Percentiles rank a stretch among this genome's conserved stretches.
Conservation (phyloP, 2,797 vertebrate species). For the Pangasius krempfi region DNA sequence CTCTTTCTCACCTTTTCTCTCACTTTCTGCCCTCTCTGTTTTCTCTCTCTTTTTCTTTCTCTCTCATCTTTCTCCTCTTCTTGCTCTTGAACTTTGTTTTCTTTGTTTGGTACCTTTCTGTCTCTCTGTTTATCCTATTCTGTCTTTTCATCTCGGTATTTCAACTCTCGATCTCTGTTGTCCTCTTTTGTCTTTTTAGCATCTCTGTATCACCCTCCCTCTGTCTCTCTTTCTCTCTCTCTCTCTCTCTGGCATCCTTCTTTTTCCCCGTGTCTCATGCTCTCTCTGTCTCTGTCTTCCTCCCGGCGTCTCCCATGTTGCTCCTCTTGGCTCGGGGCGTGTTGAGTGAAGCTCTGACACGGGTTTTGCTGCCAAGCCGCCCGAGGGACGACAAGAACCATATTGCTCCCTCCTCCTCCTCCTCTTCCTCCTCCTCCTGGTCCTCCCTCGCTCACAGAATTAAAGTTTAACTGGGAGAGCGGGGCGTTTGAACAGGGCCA, state of each 20-base stretch:
- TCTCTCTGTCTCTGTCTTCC: neutral
- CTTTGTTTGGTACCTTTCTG: neutral
- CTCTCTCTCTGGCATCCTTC: neutral
- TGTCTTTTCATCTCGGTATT: neutral
- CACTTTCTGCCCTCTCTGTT: neutral
- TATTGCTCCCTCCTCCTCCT: slow-evolving; percentile 65
- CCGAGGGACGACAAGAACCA: slow-evolving; percentile 71
- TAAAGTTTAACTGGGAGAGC: slow-evolving; percentile 72
- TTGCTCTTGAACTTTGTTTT: neutral
- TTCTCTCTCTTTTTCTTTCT: neutral
- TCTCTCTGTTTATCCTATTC: neutral
- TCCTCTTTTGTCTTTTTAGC: neutral
- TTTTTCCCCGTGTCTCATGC: slow-evolving; percentile 12
- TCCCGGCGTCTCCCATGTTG: neutral
- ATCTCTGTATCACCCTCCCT: neutral
- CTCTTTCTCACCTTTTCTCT: neutral
- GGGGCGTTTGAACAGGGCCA: slow-evolving; percentile 45
- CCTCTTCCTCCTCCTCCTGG: slow-evolving; percentile 26
- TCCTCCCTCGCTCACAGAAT: slow-evolving; percentile 68
- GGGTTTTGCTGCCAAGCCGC: slow-evolving; percentile 68
- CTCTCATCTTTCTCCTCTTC: neutral
- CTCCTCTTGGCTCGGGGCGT: slow-evolving; percentile 41
- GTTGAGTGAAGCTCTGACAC: slow-evolving; percentile 65
- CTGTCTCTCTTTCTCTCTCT: neutral
- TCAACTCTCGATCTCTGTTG: neutral